These are phyloP conservation scores for Microchirus variegatus DNA, from an alignment of 2,797 vertebrate genomes.

Conservation along the genomic window DNA sequence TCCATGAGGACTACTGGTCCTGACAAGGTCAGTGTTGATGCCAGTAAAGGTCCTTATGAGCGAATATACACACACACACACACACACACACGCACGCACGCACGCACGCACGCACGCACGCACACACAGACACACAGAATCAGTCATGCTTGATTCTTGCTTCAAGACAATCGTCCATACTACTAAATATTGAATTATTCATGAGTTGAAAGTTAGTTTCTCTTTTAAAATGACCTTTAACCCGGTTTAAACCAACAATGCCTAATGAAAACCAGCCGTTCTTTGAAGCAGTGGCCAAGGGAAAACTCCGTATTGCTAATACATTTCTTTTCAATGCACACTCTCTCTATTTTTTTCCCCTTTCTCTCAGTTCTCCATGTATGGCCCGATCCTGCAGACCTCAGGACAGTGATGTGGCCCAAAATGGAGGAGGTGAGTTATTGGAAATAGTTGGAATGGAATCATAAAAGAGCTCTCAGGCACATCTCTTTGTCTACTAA, in stretches of 20 bases:
- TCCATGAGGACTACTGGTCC: too few species aligned
- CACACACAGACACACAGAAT: slow-evolving; percentile 3
- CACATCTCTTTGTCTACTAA: slow-evolving; percentile 60
- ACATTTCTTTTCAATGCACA: slow-evolving; percentile 49
- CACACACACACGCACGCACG: slow-evolving; percentile 12
- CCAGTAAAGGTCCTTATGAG: too few species aligned
- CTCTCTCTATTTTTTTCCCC: too few species aligned
- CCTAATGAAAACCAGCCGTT: slow-evolving; percentile 59
- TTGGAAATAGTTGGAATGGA: slow-evolving; percentile 66
- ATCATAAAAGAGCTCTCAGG: slow-evolving; percentile 53
- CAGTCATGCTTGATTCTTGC: too few species aligned
- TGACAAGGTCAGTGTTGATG: too few species aligned
- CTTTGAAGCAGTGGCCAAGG: slow-evolving; percentile 49
- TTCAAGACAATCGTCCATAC: not conserved
- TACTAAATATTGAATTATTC: slow-evolving; percentile 9
- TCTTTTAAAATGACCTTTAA: slow-evolving; percentile 34
- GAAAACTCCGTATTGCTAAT: slow-evolving; percentile 45
- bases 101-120: slow-evolving; percentile 1
- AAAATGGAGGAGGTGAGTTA: slow-evolving; percentile 54
- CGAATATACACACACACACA: not conserved
- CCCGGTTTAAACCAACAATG: slow-evolving; percentile 49
- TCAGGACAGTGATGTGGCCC: slow-evolving; percentile 51
- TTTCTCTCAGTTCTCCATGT: slow-evolving; percentile 58
- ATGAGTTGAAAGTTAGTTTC: not conserved
- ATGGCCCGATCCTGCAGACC: slow-evolving; percentile 62